Conservation (phyloP, 37 sponge, comb jelly and placozoan species). For the Eunapius fragilis region DNA sequence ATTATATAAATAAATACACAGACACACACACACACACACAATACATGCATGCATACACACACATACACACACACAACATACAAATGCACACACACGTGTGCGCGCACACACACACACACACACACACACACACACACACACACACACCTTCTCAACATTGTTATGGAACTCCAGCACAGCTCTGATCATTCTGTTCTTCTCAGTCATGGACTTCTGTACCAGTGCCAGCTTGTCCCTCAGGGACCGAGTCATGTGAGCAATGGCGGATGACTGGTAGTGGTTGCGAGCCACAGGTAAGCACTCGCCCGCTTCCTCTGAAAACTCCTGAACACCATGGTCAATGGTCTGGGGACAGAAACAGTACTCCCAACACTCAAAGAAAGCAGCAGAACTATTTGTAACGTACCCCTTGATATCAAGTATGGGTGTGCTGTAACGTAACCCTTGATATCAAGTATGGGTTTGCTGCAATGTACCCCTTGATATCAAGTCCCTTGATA, state of each 20-base stretch:
- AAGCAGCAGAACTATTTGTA: too few species aligned
- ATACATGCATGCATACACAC: neutral
- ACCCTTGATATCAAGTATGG: too few species aligned
- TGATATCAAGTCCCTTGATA: too few species aligned
- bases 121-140: neutral
- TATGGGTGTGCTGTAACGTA: too few species aligned
- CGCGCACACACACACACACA: neutral
- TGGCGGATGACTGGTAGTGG: neutral
- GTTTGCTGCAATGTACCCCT: too few species aligned
- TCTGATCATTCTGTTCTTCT: constrained; percentile 14
- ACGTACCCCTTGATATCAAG: too few species aligned
- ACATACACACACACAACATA: neutral
- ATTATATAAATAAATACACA: too few species aligned
- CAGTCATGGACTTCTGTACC: neutral
- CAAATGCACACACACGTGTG: neutral
- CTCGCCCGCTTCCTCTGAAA: constrained; percentile 8
- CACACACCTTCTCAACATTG: constrained; percentile 27
- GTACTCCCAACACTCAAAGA: too few species aligned
- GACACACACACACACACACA: neutral
- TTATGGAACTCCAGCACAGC: constrained; percentile 28
- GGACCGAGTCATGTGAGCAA: neutral
- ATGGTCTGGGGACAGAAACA: neutral
- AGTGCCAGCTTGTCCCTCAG: constrained; percentile 12
- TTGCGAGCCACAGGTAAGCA: constrained; percentile 8
- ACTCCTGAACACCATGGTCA: neutral